Evolutionary conservation across 2,888 invertebrate species (phyloP).

Genomic region (Thereva nobilitata): DNA sequence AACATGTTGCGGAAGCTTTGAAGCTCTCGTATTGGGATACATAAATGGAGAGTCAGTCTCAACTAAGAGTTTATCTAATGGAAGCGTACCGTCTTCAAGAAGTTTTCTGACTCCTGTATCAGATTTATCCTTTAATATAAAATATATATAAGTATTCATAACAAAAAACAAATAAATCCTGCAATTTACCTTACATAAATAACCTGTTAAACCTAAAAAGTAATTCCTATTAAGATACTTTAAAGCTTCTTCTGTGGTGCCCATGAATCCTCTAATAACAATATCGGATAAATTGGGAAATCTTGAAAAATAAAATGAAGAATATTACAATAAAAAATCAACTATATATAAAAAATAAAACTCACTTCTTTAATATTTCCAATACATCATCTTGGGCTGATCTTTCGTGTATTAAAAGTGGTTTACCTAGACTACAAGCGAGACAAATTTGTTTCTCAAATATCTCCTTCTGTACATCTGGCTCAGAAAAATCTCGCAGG

Average conservation of each 20-base stretch:
- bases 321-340: background rate
- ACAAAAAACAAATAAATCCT: background rate
- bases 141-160: background rate
- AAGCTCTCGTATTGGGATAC: conserved; percentile 93
- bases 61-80: conserved; percentile 81
- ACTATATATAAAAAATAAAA: conserved; percentile 43
- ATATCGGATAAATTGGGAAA: conserved; percentile 70
- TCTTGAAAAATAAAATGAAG: conserved; percentile 45
- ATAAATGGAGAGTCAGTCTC: conserved; percentile 96
- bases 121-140: conserved; percentile 77
- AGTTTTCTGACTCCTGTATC: conserved; percentile 86
- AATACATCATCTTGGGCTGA: conserved; percentile 87
- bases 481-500: conserved; percentile 91
- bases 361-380: conserved; percentile 65
- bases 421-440: conserved; percentile 84
- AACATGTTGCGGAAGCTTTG: conserved; percentile 85
- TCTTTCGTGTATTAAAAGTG: conserved; percentile 88
- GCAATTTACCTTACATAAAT: conserved; percentile 53
- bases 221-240: conserved; percentile 83
- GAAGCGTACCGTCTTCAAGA: conserved; percentile 77
- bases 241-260: conserved; percentile 80
- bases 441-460: conserved; percentile 86
- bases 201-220: conserved; percentile 82
- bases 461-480: conserved; percentile 80
- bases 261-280: conserved; percentile 90